Conservation (phyloP, 2,113 vertebrate species). For the Atherinomorus stipes region DNA sequence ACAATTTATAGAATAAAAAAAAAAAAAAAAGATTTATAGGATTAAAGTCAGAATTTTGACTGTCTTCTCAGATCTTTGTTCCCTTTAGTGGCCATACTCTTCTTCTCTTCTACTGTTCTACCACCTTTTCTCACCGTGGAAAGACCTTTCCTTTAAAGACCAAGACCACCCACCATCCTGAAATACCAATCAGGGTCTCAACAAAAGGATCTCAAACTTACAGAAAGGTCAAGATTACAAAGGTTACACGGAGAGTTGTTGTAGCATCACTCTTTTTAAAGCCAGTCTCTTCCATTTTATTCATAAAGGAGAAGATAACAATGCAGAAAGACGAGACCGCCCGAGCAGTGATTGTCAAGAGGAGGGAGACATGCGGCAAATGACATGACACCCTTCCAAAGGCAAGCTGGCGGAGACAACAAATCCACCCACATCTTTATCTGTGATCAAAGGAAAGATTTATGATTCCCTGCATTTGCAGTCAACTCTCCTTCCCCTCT, state of each 20-base stretch:
- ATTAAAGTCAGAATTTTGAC: no score
- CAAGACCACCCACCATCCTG: neutral
- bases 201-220: constrained; percentile 25
- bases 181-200: neutral
- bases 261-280: constrained; percentile 43
- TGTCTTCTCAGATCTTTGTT: no score
- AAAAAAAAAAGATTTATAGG: no score
- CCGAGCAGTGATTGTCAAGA: constrained; percentile 54
- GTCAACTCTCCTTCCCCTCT: constrained; percentile 30
- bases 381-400: constrained; percentile 68
- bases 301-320: constrained; percentile 50
- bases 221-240: constrained; percentile 41
- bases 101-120: no score
- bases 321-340: constrained; percentile 47
- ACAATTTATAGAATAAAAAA: no score
- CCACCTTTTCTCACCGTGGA: constrained; percentile 19
- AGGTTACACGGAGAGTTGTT: constrained; percentile 48
- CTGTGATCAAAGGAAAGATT: constrained; percentile 70
- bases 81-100: no score
- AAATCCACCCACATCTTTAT: constrained; percentile 69
- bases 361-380: constrained; percentile 56
- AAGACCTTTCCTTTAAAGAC: constrained; percentile 36
- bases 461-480: constrained; percentile 58
- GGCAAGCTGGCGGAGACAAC: constrained; percentile 56
- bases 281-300: constrained; percentile 42